phyloP scores from a whole-genome alignment of 1,140 invertebrate genomes.

The Geopemphigus sp. region DNA sequence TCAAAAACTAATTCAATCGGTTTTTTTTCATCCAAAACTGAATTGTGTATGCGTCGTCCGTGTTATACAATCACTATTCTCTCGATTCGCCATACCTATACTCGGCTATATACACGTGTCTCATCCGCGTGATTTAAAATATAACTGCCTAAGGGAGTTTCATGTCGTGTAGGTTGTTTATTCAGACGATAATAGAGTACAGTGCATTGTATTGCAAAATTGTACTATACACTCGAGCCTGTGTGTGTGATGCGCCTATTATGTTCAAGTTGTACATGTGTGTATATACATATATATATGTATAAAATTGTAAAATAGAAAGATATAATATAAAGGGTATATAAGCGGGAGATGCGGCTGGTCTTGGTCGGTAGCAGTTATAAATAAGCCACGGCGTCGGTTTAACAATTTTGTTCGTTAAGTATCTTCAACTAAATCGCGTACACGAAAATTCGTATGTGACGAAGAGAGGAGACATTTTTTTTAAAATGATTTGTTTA shows the following conservation, averaged over 20 bases:
- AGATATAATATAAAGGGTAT: too few species aligned
- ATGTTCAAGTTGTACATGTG: too few species aligned
- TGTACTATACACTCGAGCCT: too few species aligned
- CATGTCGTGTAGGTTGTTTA: too few species aligned
- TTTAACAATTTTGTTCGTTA: neutral
- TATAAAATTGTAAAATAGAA: too few species aligned
- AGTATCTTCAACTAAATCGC: neutral
- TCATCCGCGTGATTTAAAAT: neutral
- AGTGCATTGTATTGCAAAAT: neutral
- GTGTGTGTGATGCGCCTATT: too few species aligned
- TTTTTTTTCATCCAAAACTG: neutral
- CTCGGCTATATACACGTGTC: too few species aligned
- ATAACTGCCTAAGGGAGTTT: too few species aligned
- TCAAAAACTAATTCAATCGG: too few species aligned
- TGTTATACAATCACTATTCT: neutral
- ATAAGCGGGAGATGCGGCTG: neutral
- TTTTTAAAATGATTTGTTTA: slow-evolving; percentile 26
- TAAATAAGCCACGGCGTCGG: neutral
- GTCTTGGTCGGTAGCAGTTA: neutral
- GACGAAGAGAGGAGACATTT: neutral
- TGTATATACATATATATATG: too few species aligned
- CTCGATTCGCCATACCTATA: too few species aligned
- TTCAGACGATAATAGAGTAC: neutral
- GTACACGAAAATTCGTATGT: neutral
- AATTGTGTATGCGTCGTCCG: too few species aligned